A percentile compares a stretch with the other conserved stretches of the same genome.
phyloP scores from a whole-genome alignment of 2,797 vertebrate genomes.

The Sebastes itinus region DNA sequence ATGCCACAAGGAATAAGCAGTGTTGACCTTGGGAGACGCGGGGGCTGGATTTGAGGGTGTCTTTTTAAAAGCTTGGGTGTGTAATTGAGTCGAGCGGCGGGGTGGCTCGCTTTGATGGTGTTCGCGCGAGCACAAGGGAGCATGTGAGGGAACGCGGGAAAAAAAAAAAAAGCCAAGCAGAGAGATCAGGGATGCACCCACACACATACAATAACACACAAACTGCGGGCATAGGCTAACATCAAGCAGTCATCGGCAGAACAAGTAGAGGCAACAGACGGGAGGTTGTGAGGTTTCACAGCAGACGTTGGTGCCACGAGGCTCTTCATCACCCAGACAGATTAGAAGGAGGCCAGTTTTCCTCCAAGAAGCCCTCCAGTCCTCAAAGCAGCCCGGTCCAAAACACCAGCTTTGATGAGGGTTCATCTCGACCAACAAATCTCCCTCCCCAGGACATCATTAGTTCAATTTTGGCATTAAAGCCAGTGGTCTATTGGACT shows the following conservation, averaged over 20 bases:
- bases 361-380: constrained; percentile 45
- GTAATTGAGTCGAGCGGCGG: constrained; percentile 72
- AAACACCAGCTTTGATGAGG: constrained; percentile 54
- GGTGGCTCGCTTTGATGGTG: constrained; percentile 70
- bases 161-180: background rate
- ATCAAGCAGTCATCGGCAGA: constrained; percentile 1
- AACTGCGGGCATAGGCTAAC: background rate
- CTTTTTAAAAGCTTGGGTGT: constrained; percentile 64
- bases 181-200: constrained; percentile 8
- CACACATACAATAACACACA: background rate
- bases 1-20: constrained; percentile 67
- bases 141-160: background rate
- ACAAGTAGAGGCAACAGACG: constrained; percentile 2
- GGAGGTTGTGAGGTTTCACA: constrained; percentile 32
- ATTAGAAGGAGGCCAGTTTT: constrained; percentile 38
- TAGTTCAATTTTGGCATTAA: constrained; percentile 54
- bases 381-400: constrained; percentile 23
- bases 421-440: constrained; percentile 48
- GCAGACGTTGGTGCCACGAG: constrained; percentile 6
- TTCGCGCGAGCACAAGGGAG: constrained; percentile 38
- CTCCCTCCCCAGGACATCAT: constrained; percentile 56
- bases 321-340: constrained; percentile 38
- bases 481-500: constrained; percentile 34
- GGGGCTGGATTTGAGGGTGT: constrained; percentile 59
- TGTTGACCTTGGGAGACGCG: constrained; percentile 67